phyloP scores from a whole-genome alignment of 2,888 invertebrate genomes.

The Galerucella pusilla region DNA sequence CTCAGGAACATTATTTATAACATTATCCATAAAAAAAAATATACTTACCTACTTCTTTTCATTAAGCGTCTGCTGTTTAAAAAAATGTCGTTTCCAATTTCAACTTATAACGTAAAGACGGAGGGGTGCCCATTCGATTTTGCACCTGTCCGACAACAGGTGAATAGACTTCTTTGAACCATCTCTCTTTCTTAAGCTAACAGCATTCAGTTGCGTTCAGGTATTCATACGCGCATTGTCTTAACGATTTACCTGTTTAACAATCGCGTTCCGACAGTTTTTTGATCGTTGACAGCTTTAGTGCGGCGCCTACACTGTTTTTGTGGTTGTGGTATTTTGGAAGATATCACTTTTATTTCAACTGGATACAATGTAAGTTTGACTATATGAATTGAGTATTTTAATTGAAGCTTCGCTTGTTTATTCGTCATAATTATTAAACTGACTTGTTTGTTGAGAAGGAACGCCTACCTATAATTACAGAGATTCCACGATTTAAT shows the following conservation, averaged over 20 bases:
- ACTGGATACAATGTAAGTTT: conserved; percentile 26
- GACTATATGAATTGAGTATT: background rate
- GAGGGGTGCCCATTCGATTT: conserved; percentile 34
- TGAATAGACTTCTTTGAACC: conserved; percentile 37
- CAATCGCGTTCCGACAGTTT: conserved; percentile 22
- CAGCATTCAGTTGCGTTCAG: conserved; percentile 30
- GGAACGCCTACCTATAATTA: conserved; percentile 6
- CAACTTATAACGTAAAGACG: conserved; percentile 9
- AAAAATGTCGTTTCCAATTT: conserved; percentile 23
- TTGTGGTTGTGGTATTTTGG: conserved; percentile 14
- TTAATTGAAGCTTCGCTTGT: background rate
- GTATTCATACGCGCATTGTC: conserved; percentile 20
- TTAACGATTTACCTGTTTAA: conserved; percentile 14
- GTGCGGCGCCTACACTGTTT: conserved; percentile 30
- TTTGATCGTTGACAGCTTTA: conserved; percentile 35
- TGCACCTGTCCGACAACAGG: conserved; percentile 42
- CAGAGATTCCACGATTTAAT: background rate
- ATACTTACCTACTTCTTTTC: background rate
- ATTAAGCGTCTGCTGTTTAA: background rate
- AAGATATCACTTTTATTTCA: conserved; percentile 1
- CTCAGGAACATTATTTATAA: too few species aligned
- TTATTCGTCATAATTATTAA: conserved; percentile 1
- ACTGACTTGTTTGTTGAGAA: conserved; percentile 1
- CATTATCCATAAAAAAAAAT: background rate
- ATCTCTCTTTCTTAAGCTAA: conserved; percentile 30